A percentile compares a stretch with the other conserved stretches of the same genome.
Conservation (phyloP, 2,888 invertebrate genomes). For the Orthosia gothica region DNA sequence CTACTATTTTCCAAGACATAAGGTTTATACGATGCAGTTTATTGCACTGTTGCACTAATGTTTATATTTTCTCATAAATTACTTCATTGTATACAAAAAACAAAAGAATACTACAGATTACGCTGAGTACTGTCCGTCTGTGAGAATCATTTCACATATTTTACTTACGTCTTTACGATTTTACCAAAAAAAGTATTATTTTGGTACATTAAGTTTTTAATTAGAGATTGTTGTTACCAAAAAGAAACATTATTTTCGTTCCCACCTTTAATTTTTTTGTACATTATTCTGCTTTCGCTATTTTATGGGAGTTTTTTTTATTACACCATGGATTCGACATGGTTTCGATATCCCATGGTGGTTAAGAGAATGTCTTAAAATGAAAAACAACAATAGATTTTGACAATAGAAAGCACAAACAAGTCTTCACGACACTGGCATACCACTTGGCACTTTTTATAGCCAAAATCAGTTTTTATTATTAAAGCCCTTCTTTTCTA, state of each 20-base stretch:
- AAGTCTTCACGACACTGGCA: no score
- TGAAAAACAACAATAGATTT: not conserved
- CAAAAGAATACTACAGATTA: slow-evolving; percentile 31
- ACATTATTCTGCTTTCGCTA: slow-evolving; percentile 38
- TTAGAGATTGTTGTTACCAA: slow-evolving; percentile 32
- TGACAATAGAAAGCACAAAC: no score
- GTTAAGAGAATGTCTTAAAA: not conserved
- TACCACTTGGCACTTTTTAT: no score
- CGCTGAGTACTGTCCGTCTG: not conserved
- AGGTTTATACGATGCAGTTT: not conserved
- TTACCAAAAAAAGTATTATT: slow-evolving; percentile 24
- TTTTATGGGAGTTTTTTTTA: slow-evolving; percentile 14
- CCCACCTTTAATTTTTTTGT: slow-evolving; percentile 32
- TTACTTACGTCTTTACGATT: slow-evolving; percentile 8
- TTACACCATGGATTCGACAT: slow-evolving; percentile 26
- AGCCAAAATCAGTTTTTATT: no score
- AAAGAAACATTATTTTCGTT: slow-evolving; percentile 29
- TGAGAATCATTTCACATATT: slow-evolving; percentile 32
- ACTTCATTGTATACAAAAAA: slow-evolving; percentile 41
- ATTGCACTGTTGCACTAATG: not conserved
- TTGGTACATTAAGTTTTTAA: slow-evolving; percentile 40
- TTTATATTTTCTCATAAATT: slow-evolving; percentile 20
- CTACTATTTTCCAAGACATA: not conserved
- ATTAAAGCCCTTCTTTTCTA: no score
- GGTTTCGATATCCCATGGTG: slow-evolving; percentile 18